Base-by-base conservation (phyloP, 1,140 invertebrate species). In the Papilio aristodemus region DNA sequence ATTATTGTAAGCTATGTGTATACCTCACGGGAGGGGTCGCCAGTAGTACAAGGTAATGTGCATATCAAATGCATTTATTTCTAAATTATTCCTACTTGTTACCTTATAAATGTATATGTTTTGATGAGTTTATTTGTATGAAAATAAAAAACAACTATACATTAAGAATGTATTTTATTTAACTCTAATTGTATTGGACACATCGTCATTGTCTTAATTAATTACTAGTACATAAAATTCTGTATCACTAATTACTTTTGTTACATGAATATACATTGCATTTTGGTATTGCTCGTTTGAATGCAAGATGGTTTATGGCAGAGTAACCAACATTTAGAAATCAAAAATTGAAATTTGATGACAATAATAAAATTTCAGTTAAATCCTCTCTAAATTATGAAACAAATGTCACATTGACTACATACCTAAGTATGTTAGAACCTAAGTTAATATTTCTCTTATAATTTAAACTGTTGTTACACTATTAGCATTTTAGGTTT, bases 51-150 rank as follows among this genome's bases (percentile, higher is more conserved):
- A 74, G 73, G 70, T 71, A 43, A 75, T 73, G 72, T 75, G 69
- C 70, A 77, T 58, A 75, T 77, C 62, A 75, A 72, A 77, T 79
- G 83, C 81, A 86, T 86, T 86, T 85, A 85, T 79, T 75, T 78
- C 73, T 77, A 78, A 70, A 39, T 72, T 72, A 66, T 70, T 71
- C 68, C 59, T 60, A 69, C 69, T 69, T 73, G 74, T 75, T 71
- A 75, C 69, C 66, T 74, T 77, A 76, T 74, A 72, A 72, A 71
- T 75, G 67, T 75, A 75, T 76, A 72, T 71, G 73, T 68, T 70
- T 71, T 43, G 69, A 70, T 57, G 70, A 67, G 67, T 68, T 66
- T 37, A 43, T 73, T 54, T 19, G 36, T 70, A 77, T 73, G 71
- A 67, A 72, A 77, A 71, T 67, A 32, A 22, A 70, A 70, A 70